These are phyloP conservation scores for Busseola fusca DNA, from an alignment of 2,888 invertebrate genomes.

Conservation along the genomic window DNA sequence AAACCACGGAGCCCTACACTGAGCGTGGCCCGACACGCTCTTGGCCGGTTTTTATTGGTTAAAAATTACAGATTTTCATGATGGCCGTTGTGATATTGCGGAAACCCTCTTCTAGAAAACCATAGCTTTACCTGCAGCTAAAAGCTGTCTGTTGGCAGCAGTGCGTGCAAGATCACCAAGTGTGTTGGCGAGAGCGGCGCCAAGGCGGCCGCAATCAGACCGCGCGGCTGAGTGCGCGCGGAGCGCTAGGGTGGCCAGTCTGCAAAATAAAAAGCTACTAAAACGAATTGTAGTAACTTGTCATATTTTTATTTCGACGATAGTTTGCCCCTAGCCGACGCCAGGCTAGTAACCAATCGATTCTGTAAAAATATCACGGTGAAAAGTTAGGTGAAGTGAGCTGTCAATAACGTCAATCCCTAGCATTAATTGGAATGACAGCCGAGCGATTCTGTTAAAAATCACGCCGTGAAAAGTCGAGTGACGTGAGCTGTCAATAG, in stretches of 20 bases:
- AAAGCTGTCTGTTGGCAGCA: slow-evolving; percentile 75
- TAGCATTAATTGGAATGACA: too few species aligned
- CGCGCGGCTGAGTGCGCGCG: slow-evolving; percentile 81
- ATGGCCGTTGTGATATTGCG: background rate
- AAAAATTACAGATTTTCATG: background rate
- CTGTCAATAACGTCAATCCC: too few species aligned
- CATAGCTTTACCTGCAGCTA: slow-evolving; percentile 52
- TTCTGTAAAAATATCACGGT: too few species aligned
- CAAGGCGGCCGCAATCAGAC: slow-evolving; percentile 79
- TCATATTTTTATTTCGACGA: background rate
- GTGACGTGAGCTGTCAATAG: too few species aligned
- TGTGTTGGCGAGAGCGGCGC: slow-evolving; percentile 82
- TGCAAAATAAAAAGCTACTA: slow-evolving; percentile 50
- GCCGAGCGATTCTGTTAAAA: too few species aligned
- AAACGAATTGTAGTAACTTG: background rate
- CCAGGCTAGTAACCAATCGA: too few species aligned
- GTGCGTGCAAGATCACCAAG: slow-evolving; percentile 84
- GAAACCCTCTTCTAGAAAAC: background rate
- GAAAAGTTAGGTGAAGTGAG: too few species aligned
- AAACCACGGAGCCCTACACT: too few species aligned
- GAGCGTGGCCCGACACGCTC: too few species aligned
- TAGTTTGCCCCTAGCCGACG: background rate
- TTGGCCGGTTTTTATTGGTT: background rate
- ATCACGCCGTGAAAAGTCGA: too few species aligned
- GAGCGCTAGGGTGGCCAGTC: slow-evolving; percentile 81